These are phyloP conservation scores for Ostrea edulis DNA, from an alignment of 1,140 invertebrate genomes.

Conservation along the genomic window DNA sequence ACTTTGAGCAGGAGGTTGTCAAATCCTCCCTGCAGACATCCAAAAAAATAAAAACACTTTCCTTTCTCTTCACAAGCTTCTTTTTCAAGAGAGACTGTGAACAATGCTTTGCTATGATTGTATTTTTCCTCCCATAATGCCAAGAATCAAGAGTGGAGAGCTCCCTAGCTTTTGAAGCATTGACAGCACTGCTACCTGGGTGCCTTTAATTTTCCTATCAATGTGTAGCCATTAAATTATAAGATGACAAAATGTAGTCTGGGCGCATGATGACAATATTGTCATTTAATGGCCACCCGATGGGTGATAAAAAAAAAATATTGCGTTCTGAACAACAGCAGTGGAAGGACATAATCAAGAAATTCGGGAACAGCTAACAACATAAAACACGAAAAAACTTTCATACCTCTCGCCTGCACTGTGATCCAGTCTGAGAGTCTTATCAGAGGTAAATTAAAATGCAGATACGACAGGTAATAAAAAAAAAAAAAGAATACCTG, in stretches of 20 bases:
- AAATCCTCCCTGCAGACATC: not conserved
- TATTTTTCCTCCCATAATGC: not conserved
- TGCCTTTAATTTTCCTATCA: conserved; percentile 35
- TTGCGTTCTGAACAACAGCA: not conserved
- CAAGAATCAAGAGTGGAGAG: not conserved
- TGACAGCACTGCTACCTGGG: not conserved
- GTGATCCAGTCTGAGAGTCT: not conserved
- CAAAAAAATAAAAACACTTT: not conserved
- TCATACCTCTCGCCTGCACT: not conserved
- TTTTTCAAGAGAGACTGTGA: not conserved
- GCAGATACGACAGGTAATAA: conserved; percentile 10
- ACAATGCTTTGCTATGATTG: conserved; percentile 10
- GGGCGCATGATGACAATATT: not conserved
- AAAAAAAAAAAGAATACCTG: not conserved
- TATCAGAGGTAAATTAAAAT: conserved; percentile 18
- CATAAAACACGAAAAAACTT: conserved; percentile 3
- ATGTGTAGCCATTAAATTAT: conserved; percentile 22
- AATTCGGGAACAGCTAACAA: not conserved
- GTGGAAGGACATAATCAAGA: not conserved
- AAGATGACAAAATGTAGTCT: conserved; percentile 28
- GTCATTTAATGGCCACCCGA: conserved; percentile 26
- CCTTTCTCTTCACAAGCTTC: not conserved
- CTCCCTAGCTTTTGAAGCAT: not conserved
- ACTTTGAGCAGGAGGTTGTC: conserved; percentile 12
- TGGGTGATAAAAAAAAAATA: conserved; percentile 14